Evolutionary conservation across 2,888 invertebrate genomes (phyloP).

Genomic region (Stenodema calcarata): DNA sequence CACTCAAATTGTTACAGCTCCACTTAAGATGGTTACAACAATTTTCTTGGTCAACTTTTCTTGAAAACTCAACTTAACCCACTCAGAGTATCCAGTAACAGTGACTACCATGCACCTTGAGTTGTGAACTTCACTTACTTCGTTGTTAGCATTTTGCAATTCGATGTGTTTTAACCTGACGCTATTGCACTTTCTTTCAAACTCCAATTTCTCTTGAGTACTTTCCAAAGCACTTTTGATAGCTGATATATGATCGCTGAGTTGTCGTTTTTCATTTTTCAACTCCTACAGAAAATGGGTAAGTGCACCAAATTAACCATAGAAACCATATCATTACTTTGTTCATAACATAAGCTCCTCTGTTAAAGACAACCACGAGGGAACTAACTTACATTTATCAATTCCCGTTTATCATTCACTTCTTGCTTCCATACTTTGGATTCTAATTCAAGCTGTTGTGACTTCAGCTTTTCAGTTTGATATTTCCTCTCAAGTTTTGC

Average conservation of each 20-base stretch:
- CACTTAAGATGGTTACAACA: too few species aligned
- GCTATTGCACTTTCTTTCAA: constrained; percentile 12
- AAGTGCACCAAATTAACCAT: too few species aligned
- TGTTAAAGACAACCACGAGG: too few species aligned
- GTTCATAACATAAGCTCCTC: too few species aligned
- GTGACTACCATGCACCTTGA: too few species aligned
- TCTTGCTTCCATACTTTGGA: constrained; percentile 37
- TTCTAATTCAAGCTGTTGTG: constrained; percentile 38
- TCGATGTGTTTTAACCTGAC: background rate
- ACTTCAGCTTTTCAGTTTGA: constrained; percentile 46
- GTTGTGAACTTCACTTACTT: background rate
- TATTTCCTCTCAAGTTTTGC: constrained; percentile 47
- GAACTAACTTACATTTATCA: constrained; percentile 24
- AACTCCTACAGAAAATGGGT: background rate
- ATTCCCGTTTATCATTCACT: constrained; percentile 35
- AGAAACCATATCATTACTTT: too few species aligned
- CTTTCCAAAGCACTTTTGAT: background rate
- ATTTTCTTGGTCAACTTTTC: too few species aligned
- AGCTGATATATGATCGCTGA: background rate
- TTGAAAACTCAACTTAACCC: too few species aligned
- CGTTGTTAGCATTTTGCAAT: constrained; percentile 11
- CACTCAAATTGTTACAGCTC: too few species aligned
- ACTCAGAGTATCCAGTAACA: too few species aligned
- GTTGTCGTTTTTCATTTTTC: background rate
- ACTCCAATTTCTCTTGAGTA: constrained; percentile 18